Evolutionary conservation across 53 echinoderm and acorn worm species (phyloP).

Genomic region (Glandiceps talaboti): DNA sequence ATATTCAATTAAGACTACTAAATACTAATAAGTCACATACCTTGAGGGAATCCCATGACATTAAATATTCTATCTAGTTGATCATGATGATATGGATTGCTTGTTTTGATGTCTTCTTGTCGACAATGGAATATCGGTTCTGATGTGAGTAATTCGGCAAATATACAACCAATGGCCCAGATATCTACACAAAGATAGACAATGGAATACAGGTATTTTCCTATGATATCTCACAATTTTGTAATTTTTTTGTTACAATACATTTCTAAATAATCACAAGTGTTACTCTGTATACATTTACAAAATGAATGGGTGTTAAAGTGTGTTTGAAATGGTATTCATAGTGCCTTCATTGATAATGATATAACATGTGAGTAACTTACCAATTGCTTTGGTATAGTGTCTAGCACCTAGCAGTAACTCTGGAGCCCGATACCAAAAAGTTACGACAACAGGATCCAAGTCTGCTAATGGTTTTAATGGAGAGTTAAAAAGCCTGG

Average conservation of each 20-base stretch:
- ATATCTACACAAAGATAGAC: conserved; percentile 42
- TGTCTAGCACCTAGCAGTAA: conserved; percentile 83
- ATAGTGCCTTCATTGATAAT: too few species aligned
- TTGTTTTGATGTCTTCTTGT: conserved; percentile 97
- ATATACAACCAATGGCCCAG: conserved; percentile 99
- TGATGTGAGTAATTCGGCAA: conserved; percentile 92
- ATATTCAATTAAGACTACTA: background rate
- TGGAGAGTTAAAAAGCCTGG: conserved; percentile 74
- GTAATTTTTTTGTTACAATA: too few species aligned
- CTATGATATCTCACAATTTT: too few species aligned
- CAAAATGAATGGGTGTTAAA: too few species aligned
- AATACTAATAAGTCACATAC: conserved; percentile 22
- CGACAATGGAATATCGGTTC: conserved; percentile 99
- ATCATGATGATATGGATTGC: conserved; percentile 95
- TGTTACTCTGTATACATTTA: too few species aligned
- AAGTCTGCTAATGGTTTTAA: conserved; percentile 82
- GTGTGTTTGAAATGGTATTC: too few species aligned
- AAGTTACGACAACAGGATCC: conserved; percentile 93
- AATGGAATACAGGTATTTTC: too few species aligned
- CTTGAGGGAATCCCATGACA: conserved; percentile 97
- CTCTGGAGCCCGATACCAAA: conserved; percentile 97
- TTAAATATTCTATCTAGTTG: conserved; percentile 97
- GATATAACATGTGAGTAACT: too few species aligned
- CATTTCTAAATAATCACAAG: too few species aligned
- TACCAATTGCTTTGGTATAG: conserved; percentile 96